Evolutionary conservation across 1,140 invertebrate genomes (phyloP).

Genomic region (Portunus trituberculatus): DNA sequence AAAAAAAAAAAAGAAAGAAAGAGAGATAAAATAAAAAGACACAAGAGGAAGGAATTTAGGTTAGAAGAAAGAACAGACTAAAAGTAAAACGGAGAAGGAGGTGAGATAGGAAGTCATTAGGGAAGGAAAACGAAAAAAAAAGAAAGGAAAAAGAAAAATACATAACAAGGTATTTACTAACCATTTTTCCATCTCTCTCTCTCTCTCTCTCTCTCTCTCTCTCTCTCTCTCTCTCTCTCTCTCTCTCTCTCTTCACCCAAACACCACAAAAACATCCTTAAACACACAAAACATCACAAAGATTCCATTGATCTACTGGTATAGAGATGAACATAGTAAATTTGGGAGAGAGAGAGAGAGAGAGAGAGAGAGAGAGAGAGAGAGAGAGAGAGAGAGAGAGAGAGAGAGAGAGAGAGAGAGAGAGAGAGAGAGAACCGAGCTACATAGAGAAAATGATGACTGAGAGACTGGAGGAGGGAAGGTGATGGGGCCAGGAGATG

Average conservation of each 20-base stretch:
- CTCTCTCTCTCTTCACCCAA: background rate
- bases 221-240: background rate
- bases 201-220: conserved; percentile 1
- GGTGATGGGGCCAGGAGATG: background rate
- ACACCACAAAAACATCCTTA: background rate
- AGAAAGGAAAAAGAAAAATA: background rate
- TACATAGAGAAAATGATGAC: no score
- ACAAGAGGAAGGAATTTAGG: background rate
- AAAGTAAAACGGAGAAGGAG: background rate
- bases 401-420: background rate
- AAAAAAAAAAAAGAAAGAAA: no score
- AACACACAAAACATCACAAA: background rate
- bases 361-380: background rate
- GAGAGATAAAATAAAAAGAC: no score
- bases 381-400: background rate
- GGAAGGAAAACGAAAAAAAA: background rate
- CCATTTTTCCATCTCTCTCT: background rate
- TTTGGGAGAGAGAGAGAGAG: background rate
- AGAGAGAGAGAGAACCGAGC: background rate
- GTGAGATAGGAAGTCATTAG: background rate
- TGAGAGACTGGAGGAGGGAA: background rate
- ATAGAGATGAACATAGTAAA: background rate
- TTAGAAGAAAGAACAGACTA: background rate
- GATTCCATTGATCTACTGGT: no score
- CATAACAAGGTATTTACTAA: background rate